Conservation (phyloP, 1,140 invertebrate species). For the Steinernema khuongi region DNA sequence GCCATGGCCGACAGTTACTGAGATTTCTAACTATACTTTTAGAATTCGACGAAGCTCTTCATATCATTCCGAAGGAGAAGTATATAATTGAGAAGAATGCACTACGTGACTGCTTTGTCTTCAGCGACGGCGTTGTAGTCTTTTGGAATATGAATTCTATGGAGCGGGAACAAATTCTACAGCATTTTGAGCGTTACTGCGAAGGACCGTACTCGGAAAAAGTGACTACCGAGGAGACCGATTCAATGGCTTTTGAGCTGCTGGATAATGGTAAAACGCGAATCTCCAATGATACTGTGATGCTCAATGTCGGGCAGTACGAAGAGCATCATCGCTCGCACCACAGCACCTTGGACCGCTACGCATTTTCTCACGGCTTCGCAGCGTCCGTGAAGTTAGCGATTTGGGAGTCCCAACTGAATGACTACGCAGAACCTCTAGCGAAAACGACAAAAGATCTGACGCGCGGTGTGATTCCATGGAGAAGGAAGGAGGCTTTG, state of each 20-base stretch:
- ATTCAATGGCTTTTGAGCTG: conserved; percentile 14
- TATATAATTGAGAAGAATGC: conserved; percentile 30
- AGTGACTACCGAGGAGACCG: background rate
- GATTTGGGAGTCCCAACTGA: conserved; percentile 47
- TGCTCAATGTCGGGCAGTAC: conserved; percentile 25
- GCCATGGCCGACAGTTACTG: background rate
- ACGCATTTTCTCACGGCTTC: conserved; percentile 45
- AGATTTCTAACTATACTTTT: background rate
- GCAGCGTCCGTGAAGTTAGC: conserved; percentile 50
- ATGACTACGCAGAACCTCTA: conserved; percentile 42
- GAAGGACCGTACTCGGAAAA: conserved; percentile 11
- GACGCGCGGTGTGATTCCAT: conserved; percentile 34
- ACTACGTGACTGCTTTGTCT: conserved; percentile 34
- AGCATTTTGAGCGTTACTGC: conserved; percentile 18
- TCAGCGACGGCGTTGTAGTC: conserved; percentile 37
- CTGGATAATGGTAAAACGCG: conserved; percentile 22
- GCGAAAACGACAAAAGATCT: conserved; percentile 38
- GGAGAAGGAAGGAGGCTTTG: conserved; percentile 40
- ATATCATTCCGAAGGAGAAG: conserved; percentile 27
- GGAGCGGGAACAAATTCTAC: background rate
- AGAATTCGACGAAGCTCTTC: conserved; percentile 32
- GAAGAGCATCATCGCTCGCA: conserved; percentile 13
- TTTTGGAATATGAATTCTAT: conserved; percentile 36
- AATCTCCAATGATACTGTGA: conserved; percentile 26
- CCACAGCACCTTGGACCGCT: conserved; percentile 39